Percentiles rank a stretch among this genome's conserved stretches.
Conservation (phyloP, 2,113 vertebrate species). For the Plestiodon gilberti region DNA sequence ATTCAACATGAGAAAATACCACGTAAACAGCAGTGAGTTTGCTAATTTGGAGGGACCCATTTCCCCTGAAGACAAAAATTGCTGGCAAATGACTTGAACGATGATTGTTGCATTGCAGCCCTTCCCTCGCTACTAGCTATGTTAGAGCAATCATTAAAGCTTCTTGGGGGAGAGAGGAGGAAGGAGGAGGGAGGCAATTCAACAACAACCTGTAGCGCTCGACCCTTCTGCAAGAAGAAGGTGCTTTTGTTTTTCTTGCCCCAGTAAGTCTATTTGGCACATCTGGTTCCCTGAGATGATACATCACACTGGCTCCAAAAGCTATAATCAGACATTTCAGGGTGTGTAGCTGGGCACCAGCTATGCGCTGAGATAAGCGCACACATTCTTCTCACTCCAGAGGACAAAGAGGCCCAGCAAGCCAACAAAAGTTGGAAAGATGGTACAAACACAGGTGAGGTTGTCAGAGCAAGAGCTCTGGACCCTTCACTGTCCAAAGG, state of each 20-base stretch:
- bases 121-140: conserved; percentile 64
- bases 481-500: not conserved
- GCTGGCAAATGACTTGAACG: conserved; percentile 57
- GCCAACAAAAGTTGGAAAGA: not conserved
- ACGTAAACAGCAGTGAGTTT: conserved; percentile 41
- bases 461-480: not conserved
- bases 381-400: conserved; percentile 58
- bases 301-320: conserved; percentile 69
- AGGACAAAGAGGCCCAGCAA: conserved; percentile 18
- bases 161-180: conserved; percentile 40
- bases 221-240: conserved; percentile 45
- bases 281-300: conserved; percentile 78
- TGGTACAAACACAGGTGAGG: too few relatives aligned
- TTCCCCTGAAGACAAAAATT: conserved; percentile 51
- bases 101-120: conserved; percentile 49
- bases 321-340: conserved; percentile 78
- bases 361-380: conserved; percentile 75
- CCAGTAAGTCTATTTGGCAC: conserved; percentile 76
- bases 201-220: conserved; percentile 39
- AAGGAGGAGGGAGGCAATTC: conserved; percentile 2
- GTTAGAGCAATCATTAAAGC: conserved; percentile 62
- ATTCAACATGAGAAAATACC: conserved; percentile 32
- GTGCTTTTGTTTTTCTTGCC: conserved; percentile 24
- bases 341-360: conserved; percentile 74
- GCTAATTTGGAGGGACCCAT: conserved; percentile 46